Conservation (phyloP, 2,797 vertebrate species). For the Eulemur mongoz region DNA sequence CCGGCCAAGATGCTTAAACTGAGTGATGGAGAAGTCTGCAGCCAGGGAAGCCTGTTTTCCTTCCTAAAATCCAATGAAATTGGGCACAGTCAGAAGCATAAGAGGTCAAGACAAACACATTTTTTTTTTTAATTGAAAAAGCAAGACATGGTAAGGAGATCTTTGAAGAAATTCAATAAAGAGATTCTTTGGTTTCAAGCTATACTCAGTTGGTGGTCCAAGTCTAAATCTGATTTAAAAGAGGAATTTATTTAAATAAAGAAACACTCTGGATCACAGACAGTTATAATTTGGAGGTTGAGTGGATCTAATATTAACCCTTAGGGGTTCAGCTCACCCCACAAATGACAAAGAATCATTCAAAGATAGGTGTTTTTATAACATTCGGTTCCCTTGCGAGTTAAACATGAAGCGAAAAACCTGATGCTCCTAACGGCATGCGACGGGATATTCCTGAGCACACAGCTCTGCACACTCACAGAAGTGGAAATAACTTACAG, state of each 20-base stretch:
- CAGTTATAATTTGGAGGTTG: conserved; percentile 29
- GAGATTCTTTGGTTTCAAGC: conserved; percentile 59
- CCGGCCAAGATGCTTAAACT: conserved; percentile 97
- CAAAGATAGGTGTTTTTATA: not conserved
- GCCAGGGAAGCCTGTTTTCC: conserved; percentile 98
- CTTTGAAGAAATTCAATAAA: not conserved
- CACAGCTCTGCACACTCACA: accelerated
- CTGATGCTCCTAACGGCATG: too few relatives aligned
- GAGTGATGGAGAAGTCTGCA: conserved; percentile 97
- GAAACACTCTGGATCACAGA: conserved; percentile 51
- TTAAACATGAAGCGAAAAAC: accelerated
- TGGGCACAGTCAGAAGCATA: not conserved
- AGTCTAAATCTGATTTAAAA: conserved; percentile 52
- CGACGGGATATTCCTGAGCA: not conserved
- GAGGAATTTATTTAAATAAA: conserved; percentile 60
- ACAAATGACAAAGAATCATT: not conserved
- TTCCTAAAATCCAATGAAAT: conserved; percentile 86
- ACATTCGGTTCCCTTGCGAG: not conserved
- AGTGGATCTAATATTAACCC: not conserved
- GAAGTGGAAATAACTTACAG: not conserved
- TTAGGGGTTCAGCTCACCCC: not conserved
- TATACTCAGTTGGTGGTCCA: conserved; percentile 52
- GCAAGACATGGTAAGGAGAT: not conserved
- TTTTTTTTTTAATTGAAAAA: conserved; percentile 49
- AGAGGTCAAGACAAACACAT: not conserved